Evolutionary conservation across 2,797 vertebrate genomes (phyloP), one percentile per base, ranked within the genome.

Genomic region (Betta splendens): DNA sequence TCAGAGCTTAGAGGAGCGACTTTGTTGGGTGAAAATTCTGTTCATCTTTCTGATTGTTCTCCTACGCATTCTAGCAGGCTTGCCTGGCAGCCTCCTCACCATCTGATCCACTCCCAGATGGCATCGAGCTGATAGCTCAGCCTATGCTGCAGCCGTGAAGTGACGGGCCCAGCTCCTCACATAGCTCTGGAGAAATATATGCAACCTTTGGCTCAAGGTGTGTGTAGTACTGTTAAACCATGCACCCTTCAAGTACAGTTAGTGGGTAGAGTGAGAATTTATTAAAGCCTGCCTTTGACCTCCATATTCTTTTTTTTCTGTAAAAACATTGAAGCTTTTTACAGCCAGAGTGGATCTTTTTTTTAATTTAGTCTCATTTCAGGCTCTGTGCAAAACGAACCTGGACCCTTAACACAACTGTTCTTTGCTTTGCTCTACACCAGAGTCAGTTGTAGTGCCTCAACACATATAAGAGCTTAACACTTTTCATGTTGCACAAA

Each of bases 91-190:
- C 72, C 54, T 59, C 54, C 31, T 43, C 68, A 39, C 55, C 40
- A 62, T 61, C 47, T 58, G 68, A 73, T 72, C 18, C 7, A 16
- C 29, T 1, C 43, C 32, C 74, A 75, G 71, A 75, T 71, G 72
- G 50, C 25, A 11, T 16, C 16, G 21, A 52, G 35, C 35, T 26
- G 47, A 40, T 46, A 38, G 48, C 48, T 63, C 56, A 36, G 44
- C 52, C 46, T 15, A 25, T 40, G 28, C 43, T 57, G 54, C 61
- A 44, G 59, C n/a, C 33, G 32, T 25, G 28, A 48, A 40, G 38
- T 21, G 35, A 61, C 20, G 5, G 32, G 6, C 51, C 26, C 56
- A 44, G 28, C 32, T 48, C 25, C 28, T 42, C 68, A 32, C 20
- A 31, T 35, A 23, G 26, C 32, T 8, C 39, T 35, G 43, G 8